Percentiles rank a stretch among this genome's conserved stretches.
phyloP scores from a whole-genome alignment of 2,888 invertebrate species.

The Eupithecia tripunctaria region DNA sequence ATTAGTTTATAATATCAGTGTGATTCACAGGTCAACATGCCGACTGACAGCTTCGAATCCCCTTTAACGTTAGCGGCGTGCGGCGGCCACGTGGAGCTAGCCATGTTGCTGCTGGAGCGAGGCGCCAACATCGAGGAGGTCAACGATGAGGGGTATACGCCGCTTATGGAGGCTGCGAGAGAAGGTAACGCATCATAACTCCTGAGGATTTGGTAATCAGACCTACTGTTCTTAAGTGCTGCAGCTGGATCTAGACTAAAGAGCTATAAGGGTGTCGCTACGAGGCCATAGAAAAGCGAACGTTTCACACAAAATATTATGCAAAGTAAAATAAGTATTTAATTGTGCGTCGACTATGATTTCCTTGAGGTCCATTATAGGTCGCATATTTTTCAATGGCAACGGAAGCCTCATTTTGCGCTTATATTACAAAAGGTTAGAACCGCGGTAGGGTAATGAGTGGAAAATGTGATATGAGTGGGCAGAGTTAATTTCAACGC shows the following conservation, averaged over 20 bases:
- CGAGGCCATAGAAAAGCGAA: not conserved
- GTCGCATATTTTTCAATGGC: not conserved
- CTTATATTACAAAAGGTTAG: no score
- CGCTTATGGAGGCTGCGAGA: constrained; percentile 99
- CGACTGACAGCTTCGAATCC: constrained; percentile 99
- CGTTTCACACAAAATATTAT: not conserved
- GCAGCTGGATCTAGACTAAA: not conserved
- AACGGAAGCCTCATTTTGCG: not conserved
- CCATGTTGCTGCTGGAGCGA: constrained; percentile 96
- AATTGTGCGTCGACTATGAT: not conserved
- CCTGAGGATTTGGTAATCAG: not conserved
- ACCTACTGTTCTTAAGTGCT: not conserved
- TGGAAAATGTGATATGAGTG: no score
- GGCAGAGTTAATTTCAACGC: no score
- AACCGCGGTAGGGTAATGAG: no score
- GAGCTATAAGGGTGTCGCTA: not conserved
- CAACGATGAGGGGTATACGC: constrained; percentile 99
- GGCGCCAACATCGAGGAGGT: constrained; percentile 99
- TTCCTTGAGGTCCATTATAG: not conserved
- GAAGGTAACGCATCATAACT: constrained; percentile 81
- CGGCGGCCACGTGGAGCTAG: constrained; percentile 99
- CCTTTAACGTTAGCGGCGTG: constrained; percentile 99
- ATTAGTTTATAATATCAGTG: constrained; percentile 10
- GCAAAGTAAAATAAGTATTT: not conserved
- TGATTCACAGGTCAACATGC: constrained; percentile 95